phyloP scores from a whole-genome alignment of 2,797 vertebrate species.

The Megaceryle alcyon region DNA sequence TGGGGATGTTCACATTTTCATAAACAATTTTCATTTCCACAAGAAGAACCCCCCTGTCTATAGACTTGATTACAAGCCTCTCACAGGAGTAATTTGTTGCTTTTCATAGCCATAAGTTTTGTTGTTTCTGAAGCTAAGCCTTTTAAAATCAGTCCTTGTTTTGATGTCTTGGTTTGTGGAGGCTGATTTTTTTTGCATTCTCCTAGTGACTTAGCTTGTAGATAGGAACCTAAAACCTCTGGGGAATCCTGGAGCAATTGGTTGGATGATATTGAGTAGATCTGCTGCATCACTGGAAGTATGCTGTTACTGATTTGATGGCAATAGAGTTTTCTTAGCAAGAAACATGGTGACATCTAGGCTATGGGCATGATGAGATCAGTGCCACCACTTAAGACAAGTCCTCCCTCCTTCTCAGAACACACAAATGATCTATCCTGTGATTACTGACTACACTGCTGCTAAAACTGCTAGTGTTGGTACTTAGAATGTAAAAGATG shows the following conservation, averaged over 20 bases:
- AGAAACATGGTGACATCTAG: background rate
- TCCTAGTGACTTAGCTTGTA: conserved; percentile 55
- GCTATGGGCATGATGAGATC: background rate
- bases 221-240: conserved; percentile 49
- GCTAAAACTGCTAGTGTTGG: background rate
- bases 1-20: conserved; percentile 22
- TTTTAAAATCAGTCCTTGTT: conserved; percentile 57
- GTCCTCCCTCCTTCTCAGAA: conserved; percentile 3
- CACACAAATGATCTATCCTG: background rate
- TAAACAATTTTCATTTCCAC: conserved; percentile 54
- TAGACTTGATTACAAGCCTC: background rate
- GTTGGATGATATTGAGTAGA: background rate
- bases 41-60: background rate
- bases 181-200: conserved; percentile 5
- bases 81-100: conserved; percentile 45
- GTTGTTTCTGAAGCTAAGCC: conserved; percentile 29
- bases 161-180: background rate
- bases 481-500: background rate
- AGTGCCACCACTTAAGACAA: background rate
- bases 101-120: conserved; percentile 23
- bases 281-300: conserved; percentile 36
- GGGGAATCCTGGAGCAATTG: background rate
- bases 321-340: conserved; percentile 31
- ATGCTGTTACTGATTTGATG: background rate
- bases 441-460: background rate